Evolutionary conservation across 2,888 invertebrate genomes (phyloP), one percentile per base, ranked within the genome.

Genomic region (Xanthia icteritia): DNA sequence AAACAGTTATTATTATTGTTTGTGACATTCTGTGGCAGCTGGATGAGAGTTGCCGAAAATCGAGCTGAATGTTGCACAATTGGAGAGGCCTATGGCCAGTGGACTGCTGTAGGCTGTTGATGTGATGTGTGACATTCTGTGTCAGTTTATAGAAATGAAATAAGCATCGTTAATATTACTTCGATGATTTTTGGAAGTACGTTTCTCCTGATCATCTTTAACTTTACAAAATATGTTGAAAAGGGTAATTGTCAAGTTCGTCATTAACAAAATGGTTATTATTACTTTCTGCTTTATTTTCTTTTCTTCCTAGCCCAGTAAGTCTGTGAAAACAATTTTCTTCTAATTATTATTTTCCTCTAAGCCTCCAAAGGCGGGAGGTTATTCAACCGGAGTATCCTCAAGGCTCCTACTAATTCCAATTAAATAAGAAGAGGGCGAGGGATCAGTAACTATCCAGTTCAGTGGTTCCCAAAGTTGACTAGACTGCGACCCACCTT

Each of bases 361-460:
- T 72, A 77, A 78, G 39, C 60, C 23, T 56, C 15, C 65, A 64
- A 63, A 77, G 58, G 48, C 42, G 39, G 27, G 64, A 65, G 79
- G 82, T 69, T 69, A 75, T 79, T 87, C 65, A 78, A 78, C 79
- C 61, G 73, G 51, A 73, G 84, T 54, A 81, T 81, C 67, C 76
- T 80, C 87, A 60, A 80, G 82, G 76, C 72, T 77, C 73, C 78
- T 76, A 77, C 77, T 84, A 77, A 78, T 86, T 72, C 74, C 79
- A 87, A 87, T 87, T 83, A 84, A 63, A 74, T 64, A 36, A 36
- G 42, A 72, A 51, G 73, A 78, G 84, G 77, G 77, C 31, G 75
- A 81, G 86, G 60, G 69, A 78, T 78, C 64, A 58, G 54, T 0
- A 77, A 83, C 86, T 86, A 75, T 67, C 42, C 42, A 11, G 42